Conservation (phyloP, 2,888 invertebrate species). For the Drosophila neutralis region DNA sequence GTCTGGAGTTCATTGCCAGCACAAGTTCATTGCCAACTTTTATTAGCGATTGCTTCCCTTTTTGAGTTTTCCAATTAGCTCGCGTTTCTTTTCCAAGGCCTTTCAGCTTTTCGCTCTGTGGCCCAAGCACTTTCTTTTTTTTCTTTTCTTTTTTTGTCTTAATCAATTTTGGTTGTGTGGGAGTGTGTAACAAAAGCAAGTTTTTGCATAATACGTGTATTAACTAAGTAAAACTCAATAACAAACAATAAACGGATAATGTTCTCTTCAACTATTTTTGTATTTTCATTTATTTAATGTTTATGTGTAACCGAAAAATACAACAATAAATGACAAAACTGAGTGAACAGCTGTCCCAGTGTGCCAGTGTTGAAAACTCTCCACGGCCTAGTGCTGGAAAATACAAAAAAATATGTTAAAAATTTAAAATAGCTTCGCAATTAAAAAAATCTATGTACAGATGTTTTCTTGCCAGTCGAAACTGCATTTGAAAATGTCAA, state of each 20-base stretch:
- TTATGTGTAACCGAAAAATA: constrained; percentile 59
- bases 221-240: constrained; percentile 50
- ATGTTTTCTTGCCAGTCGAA: background rate
- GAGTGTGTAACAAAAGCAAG: constrained; percentile 32
- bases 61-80: constrained; percentile 47
- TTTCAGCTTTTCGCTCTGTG: constrained; percentile 36
- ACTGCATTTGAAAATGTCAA: background rate
- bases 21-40: constrained; percentile 67
- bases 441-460: background rate
- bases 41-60: constrained; percentile 10
- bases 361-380: constrained; percentile 42
- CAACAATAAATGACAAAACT: constrained; percentile 64
- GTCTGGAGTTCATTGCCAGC: constrained; percentile 69
- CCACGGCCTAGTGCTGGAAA: constrained; percentile 28
- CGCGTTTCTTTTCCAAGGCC: constrained; percentile 62
- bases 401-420: constrained; percentile 12
- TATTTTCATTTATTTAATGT: constrained; percentile 61
- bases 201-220: constrained; percentile 49
- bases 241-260: constrained; percentile 56
- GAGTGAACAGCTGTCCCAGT: constrained; percentile 58
- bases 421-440: background rate
- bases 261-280: constrained; percentile 60
- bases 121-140: constrained; percentile 68
- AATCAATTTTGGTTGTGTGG: constrained; percentile 47
- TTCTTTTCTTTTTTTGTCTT: constrained; percentile 33